A percentile compares a stretch with the other conserved stretches of the same genome.
These are phyloP conservation scores for Octomys mimax DNA, from an alignment of 2,797 vertebrate species.

Conservation along the genomic window DNA sequence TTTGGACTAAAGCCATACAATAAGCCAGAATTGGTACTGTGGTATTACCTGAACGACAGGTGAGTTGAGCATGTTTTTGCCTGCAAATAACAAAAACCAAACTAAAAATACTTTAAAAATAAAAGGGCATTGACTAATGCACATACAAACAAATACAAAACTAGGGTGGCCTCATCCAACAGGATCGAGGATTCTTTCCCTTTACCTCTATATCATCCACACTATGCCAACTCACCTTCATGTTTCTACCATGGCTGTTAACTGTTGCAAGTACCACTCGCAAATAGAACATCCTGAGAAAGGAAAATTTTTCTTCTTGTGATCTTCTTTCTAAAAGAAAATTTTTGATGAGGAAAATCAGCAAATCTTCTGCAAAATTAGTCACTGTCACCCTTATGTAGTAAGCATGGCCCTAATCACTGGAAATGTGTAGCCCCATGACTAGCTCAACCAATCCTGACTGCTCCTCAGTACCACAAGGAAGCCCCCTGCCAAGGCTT, in stretches of 20 bases:
- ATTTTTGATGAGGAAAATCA: neutral
- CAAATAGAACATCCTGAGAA: neutral
- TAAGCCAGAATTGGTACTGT: neutral
- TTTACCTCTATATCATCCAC: neutral
- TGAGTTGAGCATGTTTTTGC: neutral
- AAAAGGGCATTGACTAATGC: neutral
- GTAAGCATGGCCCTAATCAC: neutral
- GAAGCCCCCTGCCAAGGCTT: neutral
- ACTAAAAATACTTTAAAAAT: neutral
- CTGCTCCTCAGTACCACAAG: neutral
- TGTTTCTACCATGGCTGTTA: neutral
- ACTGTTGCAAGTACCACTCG: neutral
- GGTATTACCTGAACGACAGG: neutral
- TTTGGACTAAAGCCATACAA: neutral
- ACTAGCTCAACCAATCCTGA: neutral
- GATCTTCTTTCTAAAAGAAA: neutral
- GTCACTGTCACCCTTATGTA: neutral
- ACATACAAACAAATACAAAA: constrained; percentile 23
- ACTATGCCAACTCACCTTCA: neutral
- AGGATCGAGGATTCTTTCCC: neutral
- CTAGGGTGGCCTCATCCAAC: neutral
- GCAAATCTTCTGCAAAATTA: neutral
- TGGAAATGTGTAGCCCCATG: neutral
- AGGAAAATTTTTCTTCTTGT: neutral
- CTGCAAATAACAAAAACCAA: neutral